These are phyloP conservation scores for Sarcophaga variegata DNA, from an alignment of 2,888 invertebrate species.

Conservation along the genomic window DNA sequence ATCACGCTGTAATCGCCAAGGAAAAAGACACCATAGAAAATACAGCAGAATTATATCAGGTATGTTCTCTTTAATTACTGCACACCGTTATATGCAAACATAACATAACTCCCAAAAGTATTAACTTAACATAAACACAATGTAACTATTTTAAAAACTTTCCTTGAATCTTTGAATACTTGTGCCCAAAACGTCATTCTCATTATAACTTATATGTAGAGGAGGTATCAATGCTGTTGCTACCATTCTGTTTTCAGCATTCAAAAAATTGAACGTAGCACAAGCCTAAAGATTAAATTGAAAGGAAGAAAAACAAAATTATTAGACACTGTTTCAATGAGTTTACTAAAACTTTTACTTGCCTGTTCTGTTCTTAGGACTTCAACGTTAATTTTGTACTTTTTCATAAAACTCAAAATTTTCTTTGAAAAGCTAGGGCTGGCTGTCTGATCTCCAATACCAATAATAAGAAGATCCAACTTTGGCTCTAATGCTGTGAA, in stretches of 20 bases:
- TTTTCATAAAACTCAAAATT: constrained; percentile 82
- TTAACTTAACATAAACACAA: not conserved
- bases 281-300: constrained; percentile 84
- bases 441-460: constrained; percentile 85
- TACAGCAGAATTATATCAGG: constrained; percentile 65
- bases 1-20: constrained; percentile 55
- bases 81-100: not conserved
- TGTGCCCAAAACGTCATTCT: constrained; percentile 84
- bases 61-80: constrained; percentile 27
- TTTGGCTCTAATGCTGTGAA: constrained; percentile 93
- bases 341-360: constrained; percentile 7
- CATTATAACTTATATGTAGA: constrained; percentile 82
- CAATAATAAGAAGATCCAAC: constrained; percentile 89
- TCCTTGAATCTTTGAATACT: constrained; percentile 82
- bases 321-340: not conserved
- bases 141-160: constrained; percentile 16
- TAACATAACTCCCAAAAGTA: constrained; percentile 5
- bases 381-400: constrained; percentile 88
- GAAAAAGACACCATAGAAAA: constrained; percentile 55
- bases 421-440: constrained; percentile 80
- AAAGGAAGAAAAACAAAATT: not conserved
- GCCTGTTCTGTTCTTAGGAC: constrained; percentile 89
- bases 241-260: constrained; percentile 88
- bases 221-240: constrained; percentile 89
- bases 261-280: constrained; percentile 95